Evolutionary conservation across 2,797 vertebrate species (phyloP).

Genomic region (Cossypha polioptera): DNA sequence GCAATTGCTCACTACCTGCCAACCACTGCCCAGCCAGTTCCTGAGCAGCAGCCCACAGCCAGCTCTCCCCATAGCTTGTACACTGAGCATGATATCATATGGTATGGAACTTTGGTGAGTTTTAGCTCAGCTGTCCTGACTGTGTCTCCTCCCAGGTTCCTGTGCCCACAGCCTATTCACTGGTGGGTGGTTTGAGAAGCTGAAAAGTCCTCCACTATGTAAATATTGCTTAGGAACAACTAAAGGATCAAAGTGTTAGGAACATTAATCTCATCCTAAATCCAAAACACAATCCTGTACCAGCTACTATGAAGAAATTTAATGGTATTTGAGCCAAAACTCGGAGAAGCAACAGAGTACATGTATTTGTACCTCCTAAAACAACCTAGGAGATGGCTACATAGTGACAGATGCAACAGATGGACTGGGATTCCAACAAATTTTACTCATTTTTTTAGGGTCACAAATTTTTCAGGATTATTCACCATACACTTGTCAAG

Average conservation of each 20-base stretch:
- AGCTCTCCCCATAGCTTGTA: neutral
- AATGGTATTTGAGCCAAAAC: neutral
- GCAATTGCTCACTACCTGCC: neutral
- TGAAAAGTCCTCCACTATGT: neutral
- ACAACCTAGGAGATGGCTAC: neutral
- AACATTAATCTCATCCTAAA: neutral
- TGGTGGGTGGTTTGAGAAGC: neutral
- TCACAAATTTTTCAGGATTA: neutral
- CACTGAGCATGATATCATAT: neutral
- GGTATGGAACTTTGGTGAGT: neutral
- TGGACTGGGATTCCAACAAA: neutral
- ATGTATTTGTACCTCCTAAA: neutral
- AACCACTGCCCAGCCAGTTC: neutral
- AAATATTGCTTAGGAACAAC: neutral
- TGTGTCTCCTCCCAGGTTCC: neutral
- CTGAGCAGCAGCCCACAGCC: neutral
- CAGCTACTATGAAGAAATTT: neutral
- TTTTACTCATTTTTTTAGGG: neutral
- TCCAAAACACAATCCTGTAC: neutral
- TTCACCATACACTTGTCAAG: neutral
- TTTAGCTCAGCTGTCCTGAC: neutral
- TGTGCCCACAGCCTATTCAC: neutral
- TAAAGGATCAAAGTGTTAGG: neutral
- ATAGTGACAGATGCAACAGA: neutral
- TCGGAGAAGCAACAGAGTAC: neutral